phyloP scores from a whole-genome alignment of 2,888 invertebrate species.

The Epicampocera succincta region DNA sequence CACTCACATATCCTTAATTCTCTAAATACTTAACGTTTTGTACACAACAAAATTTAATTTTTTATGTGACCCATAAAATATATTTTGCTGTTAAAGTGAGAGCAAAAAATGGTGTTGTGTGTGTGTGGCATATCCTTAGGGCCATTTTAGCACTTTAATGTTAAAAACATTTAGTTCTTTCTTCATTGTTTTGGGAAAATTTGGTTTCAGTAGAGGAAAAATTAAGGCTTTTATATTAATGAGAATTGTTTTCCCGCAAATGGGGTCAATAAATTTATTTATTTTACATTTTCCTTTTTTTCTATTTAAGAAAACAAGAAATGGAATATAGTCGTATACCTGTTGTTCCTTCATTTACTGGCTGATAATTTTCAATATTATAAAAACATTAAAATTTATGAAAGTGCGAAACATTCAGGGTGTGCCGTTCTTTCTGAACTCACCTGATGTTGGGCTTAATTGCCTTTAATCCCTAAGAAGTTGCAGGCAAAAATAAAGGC shows the following conservation, averaged over 20 bases:
- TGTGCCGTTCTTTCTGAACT: background rate
- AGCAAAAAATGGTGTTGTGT: background rate
- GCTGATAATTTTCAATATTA: slow-evolving; percentile 33
- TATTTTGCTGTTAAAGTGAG: slow-evolving; percentile 4
- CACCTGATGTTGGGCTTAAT: no score
- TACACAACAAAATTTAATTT: slow-evolving; percentile 44
- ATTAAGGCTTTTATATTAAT: slow-evolving; percentile 47
- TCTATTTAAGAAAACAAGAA: background rate
- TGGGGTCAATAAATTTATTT: slow-evolving; percentile 47
- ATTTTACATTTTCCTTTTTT: background rate
- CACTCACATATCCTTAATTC: background rate
- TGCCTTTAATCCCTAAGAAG: no score
- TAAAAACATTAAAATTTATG: slow-evolving; percentile 44
- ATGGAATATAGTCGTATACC: slow-evolving; percentile 29
- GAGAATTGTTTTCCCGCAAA: slow-evolving; percentile 16
- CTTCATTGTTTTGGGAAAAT: slow-evolving; percentile 28
- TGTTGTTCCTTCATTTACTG: slow-evolving; percentile 40
- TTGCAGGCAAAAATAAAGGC: slow-evolving; percentile 17
- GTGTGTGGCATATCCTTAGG: slow-evolving; percentile 51
- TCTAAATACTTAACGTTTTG: background rate
- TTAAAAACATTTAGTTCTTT: slow-evolving; percentile 24
- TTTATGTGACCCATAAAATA: slow-evolving; percentile 61
- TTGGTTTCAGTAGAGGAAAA: slow-evolving; percentile 14
- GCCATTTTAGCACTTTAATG: slow-evolving; percentile 64
- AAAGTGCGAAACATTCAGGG: slow-evolving; percentile 39